These are phyloP conservation scores for Serripes groenlandicus DNA, from an alignment of 2,888 invertebrate species.

Conservation along the genomic window DNA sequence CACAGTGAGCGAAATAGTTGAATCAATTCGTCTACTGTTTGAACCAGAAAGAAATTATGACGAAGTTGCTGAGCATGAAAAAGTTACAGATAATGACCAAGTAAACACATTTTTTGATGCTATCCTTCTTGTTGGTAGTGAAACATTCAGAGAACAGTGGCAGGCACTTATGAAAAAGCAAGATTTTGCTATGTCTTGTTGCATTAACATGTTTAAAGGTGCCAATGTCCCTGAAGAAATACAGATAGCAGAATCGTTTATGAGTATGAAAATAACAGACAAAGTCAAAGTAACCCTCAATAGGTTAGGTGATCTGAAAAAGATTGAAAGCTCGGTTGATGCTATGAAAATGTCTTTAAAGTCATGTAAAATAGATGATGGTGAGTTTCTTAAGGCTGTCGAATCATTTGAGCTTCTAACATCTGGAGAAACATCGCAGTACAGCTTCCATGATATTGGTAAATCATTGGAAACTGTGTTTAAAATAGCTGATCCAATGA, in stretches of 20 bases:
- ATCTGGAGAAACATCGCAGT: constrained; percentile 1
- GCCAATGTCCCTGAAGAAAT: constrained; percentile 30
- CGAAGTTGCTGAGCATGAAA: too few relatives aligned
- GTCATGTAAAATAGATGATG: constrained; percentile 35
- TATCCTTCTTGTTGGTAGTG: background rate
- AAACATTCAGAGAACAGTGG: background rate
- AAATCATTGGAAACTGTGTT: constrained; percentile 39
- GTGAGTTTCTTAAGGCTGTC: constrained; percentile 41
- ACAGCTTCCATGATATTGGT: constrained; percentile 42
- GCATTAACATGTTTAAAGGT: constrained; percentile 28
- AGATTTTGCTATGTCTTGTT: constrained; percentile 3
- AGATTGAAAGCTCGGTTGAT: constrained; percentile 12
- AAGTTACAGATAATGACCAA: background rate
- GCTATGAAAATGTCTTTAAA: constrained; percentile 17
- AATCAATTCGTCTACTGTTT: background rate
- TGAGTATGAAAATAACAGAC: background rate
- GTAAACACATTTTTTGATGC: background rate
- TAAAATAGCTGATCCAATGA: constrained; percentile 27
- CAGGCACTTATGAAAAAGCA: background rate
- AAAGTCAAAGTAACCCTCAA: background rate
- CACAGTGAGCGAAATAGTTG: background rate
- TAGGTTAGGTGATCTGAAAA: constrained; percentile 12
- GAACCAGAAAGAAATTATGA: too few relatives aligned
- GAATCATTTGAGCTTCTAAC: constrained; percentile 44
- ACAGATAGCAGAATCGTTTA: constrained; percentile 7